These are phyloP conservation scores for Apocrypta bakeri DNA, from an alignment of 1,140 invertebrate genomes.

Conservation along the genomic window DNA sequence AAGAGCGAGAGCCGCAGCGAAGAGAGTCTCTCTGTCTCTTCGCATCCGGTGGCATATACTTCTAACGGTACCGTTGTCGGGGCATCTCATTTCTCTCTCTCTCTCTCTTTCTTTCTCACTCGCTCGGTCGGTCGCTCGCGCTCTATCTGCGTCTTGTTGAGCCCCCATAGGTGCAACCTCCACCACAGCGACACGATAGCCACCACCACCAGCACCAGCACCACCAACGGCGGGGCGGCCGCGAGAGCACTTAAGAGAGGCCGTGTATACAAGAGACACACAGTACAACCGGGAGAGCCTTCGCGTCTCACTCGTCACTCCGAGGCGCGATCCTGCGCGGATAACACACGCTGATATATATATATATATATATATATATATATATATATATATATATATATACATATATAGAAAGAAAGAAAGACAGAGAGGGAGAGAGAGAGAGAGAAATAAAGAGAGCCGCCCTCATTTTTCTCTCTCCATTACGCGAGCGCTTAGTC, in stretches of 20 bases:
- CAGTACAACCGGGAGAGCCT: conserved; percentile 9
- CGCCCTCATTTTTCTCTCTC: conserved; percentile 8
- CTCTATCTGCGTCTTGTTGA: neutral
- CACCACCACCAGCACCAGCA: neutral
- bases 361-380: neutral
- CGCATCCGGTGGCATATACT: conserved; percentile 41
- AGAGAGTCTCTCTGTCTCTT: conserved; percentile 3
- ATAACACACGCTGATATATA: conserved; percentile 32
- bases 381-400: neutral
- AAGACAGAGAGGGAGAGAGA: too few relatives aligned
- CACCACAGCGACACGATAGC: neutral
- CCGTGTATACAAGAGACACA: conserved; percentile 28
- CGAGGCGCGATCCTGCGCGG: conserved; percentile 47
- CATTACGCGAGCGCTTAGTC: conserved; percentile 19
- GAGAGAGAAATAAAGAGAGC: too few relatives aligned
- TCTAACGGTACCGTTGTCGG: conserved; percentile 46
- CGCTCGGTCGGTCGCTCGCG: conserved; percentile 10
- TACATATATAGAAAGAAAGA: neutral
- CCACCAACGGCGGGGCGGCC: neutral
- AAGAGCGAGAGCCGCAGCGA: neutral
- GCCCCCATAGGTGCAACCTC: conserved; percentile 20
- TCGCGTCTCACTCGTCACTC: conserved; percentile 21
- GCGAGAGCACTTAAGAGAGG: conserved; percentile 5
- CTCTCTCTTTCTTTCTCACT: neutral
- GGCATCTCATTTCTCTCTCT: neutral